phyloP scores from a whole-genome alignment of 1,140 invertebrate species.

The Drosophila malerkotliana region DNA sequence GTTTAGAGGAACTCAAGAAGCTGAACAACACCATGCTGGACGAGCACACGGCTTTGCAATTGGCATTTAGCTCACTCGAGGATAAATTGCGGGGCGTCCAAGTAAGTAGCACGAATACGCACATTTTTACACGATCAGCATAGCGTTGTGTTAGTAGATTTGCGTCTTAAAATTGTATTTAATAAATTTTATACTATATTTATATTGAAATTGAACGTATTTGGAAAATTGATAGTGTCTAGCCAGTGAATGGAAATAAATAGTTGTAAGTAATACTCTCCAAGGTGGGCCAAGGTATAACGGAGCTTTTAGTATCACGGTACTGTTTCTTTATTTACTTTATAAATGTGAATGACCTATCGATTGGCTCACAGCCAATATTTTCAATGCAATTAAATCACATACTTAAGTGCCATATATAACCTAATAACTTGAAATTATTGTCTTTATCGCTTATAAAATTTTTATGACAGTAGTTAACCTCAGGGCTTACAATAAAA shows the following conservation, averaged over 20 bases:
- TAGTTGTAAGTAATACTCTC: background rate
- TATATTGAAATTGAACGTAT: conserved; percentile 17
- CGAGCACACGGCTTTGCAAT: conserved; percentile 96
- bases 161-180: background rate
- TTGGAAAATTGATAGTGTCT: conserved; percentile 21
- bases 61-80: conserved; percentile 94
- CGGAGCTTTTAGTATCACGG: too few relatives aligned
- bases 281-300: background rate
- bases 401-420: background rate
- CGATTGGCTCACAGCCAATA: background rate
- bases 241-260: background rate
- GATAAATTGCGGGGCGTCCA: conserved; percentile 94
- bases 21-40: conserved; percentile 95
- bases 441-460: background rate
- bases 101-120: conserved; percentile 84
- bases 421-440: background rate
- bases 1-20: conserved; percentile 90
- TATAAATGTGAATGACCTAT: background rate
- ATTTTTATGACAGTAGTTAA: background rate
- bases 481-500: background rate
- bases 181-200: background rate
- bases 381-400: background rate
- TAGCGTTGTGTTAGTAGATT: conserved; percentile 14
- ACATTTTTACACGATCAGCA: background rate
- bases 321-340: too few relatives aligned